phyloP scores from a whole-genome alignment of 2,888 invertebrate species.

The Xanthia togata region DNA sequence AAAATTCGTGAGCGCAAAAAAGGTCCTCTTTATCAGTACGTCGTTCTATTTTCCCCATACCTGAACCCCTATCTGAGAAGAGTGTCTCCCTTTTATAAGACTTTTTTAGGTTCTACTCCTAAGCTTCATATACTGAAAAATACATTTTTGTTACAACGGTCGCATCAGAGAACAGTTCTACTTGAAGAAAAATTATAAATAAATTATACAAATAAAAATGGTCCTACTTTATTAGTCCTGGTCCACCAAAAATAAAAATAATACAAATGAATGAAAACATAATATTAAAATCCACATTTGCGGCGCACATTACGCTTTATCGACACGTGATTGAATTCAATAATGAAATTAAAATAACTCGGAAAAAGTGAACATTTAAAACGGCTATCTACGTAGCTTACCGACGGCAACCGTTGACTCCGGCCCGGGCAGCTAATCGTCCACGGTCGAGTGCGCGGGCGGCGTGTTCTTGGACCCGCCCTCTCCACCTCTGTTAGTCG shows the following conservation, averaged over 20 bases:
- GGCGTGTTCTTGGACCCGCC: slow-evolving; percentile 19
- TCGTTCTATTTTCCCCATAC: not conserved
- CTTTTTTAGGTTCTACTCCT: slow-evolving; percentile 1
- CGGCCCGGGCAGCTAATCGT: slow-evolving; percentile 46
- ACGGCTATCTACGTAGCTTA: slow-evolving; percentile 51
- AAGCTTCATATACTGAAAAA: slow-evolving; percentile 3
- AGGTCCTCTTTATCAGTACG: slow-evolving; percentile 27
- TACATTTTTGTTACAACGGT: not conserved
- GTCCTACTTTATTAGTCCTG: slow-evolving; percentile 48
- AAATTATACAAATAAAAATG: slow-evolving; percentile 28
- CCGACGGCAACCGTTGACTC: slow-evolving; percentile 40
- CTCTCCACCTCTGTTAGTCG: slow-evolving; percentile 49
- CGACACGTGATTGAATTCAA: slow-evolving; percentile 8
- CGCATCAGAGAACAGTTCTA: not conserved
- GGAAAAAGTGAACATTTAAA: slow-evolving; percentile 32
- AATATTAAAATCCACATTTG: slow-evolving; percentile 23
- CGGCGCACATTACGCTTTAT: not conserved
- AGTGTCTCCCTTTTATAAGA: too few relatives aligned
- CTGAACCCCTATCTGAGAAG: not conserved
- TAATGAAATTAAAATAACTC: slow-evolving; percentile 40
- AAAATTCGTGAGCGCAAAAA: not conserved
- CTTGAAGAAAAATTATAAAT: slow-evolving; percentile 34
- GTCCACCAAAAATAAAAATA: slow-evolving; percentile 38
- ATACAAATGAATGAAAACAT: slow-evolving; percentile 38
- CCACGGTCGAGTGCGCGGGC: slow-evolving; percentile 36